phyloP scores from a whole-genome alignment of 2,888 invertebrate species.

The Cynaeus angustus region DNA sequence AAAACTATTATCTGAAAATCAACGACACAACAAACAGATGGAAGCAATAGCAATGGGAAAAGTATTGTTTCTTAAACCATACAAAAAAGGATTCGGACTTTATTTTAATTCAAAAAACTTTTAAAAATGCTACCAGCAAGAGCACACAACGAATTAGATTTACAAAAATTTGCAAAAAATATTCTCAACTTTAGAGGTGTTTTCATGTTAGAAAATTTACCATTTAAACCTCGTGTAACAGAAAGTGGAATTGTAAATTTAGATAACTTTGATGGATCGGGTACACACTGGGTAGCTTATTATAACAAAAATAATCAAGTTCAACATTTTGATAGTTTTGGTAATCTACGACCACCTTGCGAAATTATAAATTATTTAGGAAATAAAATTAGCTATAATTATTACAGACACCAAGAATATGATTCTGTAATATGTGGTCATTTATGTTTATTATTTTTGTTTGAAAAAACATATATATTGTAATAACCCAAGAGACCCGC shows the following conservation, averaged over 20 bases:
- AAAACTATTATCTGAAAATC: constrained; percentile 61
- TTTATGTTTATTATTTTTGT: constrained; percentile 45
- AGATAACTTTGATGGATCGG: constrained; percentile 52
- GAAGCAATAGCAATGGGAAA: constrained; percentile 65
- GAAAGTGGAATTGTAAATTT: constrained; percentile 61
- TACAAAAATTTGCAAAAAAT: constrained; percentile 57
- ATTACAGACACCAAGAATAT: constrained; percentile 23
- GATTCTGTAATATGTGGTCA: constrained; percentile 41
- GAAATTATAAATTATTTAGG: constrained; percentile 41
- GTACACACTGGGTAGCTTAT: constrained; percentile 49
- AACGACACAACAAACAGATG: constrained; percentile 66
- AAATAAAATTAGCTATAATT: constrained; percentile 37
- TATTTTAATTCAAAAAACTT: constrained; percentile 54
- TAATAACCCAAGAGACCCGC: no score
- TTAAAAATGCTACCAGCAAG: constrained; percentile 56
- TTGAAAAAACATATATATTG: constrained; percentile 44
- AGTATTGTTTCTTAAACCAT: constrained; percentile 62
- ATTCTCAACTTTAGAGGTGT: constrained; percentile 64
- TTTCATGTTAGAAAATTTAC: constrained; percentile 67
- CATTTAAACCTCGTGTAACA: constrained; percentile 51
- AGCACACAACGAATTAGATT: constrained; percentile 61
- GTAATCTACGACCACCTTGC: constrained; percentile 40
- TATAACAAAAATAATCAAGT: constrained; percentile 27
- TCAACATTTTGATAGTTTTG: constrained; percentile 46
- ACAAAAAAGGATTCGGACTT: constrained; percentile 54